Evolutionary conservation across 2,888 invertebrate genomes (phyloP).

Genomic region (Cheilosia soror): DNA sequence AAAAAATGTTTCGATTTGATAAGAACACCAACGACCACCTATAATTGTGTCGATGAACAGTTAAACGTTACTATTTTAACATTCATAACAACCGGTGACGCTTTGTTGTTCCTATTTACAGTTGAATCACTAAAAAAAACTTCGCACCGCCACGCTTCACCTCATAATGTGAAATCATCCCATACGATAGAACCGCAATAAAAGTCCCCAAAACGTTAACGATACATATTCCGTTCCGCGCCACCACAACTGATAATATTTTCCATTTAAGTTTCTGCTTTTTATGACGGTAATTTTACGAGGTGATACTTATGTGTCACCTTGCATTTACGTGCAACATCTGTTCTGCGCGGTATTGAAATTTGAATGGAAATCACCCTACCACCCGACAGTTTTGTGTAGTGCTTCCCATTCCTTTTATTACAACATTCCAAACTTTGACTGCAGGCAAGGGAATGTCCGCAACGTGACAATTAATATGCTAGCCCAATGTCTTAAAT

Average conservation of each 20-base stretch:
- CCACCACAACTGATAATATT: conserved; percentile 51
- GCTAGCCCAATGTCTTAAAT: conserved; percentile 19
- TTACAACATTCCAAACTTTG: conserved; percentile 26
- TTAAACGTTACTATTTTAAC: no score
- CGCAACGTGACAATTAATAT: conserved; percentile 41
- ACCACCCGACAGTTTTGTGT: not conserved
- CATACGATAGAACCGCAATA: conserved; percentile 35
- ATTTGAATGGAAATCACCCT: conserved; percentile 1
- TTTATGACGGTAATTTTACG: conserved; percentile 57
- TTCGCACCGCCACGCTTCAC: not conserved
- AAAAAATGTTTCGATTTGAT: no score
- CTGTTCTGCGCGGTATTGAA: conserved; percentile 1
- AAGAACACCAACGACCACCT: no score
- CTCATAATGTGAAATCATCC: not conserved
- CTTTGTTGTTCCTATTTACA: no score
- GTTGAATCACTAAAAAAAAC: not conserved
- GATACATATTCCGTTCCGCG: conserved; percentile 62
- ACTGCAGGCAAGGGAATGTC: conserved; percentile 8
- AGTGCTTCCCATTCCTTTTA: conserved; percentile 12
- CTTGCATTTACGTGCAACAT: conserved; percentile 58
- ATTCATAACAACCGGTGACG: no score
- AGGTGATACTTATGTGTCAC: conserved; percentile 62
- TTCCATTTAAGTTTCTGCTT: conserved; percentile 54
- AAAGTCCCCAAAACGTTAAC: conserved; percentile 62
- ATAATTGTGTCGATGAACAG: no score